Conservation (phyloP, 1,140 invertebrate genomes). For the Aplysia californica region DNA sequence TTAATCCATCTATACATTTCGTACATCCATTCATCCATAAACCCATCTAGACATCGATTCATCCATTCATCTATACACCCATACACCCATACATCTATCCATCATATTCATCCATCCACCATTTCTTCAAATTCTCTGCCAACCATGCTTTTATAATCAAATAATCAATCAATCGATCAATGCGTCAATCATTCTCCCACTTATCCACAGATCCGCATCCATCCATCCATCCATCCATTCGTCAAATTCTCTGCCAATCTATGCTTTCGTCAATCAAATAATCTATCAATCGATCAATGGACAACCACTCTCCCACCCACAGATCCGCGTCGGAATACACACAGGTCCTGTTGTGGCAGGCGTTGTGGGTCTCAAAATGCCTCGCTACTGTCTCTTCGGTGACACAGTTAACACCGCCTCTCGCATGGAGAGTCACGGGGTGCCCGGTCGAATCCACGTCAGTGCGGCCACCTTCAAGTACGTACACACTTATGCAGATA, state of each 20-base stretch:
- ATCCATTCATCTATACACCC: no score
- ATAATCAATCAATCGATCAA: background rate
- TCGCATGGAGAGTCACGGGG: constrained; percentile 62
- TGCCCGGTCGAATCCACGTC: constrained; percentile 48
- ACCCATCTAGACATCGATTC: no score
- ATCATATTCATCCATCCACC: no score
- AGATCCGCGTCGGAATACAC: constrained; percentile 93
- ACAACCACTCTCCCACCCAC: background rate
- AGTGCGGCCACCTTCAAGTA: constrained; percentile 48
- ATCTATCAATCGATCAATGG: background rate
- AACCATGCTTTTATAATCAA: background rate
- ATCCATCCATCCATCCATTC: background rate
- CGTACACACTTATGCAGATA: background rate
- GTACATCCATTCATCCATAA: no score
- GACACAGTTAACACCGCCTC: constrained; percentile 65
- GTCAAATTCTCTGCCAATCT: background rate
- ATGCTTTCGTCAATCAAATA: background rate
- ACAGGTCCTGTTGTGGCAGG: constrained; percentile 70
- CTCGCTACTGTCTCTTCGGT: constrained; percentile 63
- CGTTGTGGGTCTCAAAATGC: constrained; percentile 58
- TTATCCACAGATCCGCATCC: background rate
- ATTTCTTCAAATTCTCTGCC: no score
- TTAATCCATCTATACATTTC: no score
- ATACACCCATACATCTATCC: no score
- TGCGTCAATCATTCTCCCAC: background rate